Conservation (phyloP, 2,797 vertebrate genomes). For the Sitta carolinensis region DNA sequence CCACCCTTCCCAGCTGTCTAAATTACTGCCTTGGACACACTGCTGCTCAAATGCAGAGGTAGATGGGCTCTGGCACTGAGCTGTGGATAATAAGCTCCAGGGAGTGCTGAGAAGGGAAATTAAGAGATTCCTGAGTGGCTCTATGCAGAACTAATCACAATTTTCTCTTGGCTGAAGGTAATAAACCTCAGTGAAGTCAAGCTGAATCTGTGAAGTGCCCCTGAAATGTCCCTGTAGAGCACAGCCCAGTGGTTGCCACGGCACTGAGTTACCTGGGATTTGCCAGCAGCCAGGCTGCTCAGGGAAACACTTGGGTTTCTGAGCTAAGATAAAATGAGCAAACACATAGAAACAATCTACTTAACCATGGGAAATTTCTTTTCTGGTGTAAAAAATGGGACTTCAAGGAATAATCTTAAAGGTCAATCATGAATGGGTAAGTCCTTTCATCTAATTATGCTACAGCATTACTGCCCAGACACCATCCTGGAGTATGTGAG, state of each 20-base stretch:
- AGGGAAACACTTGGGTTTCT: not conserved
- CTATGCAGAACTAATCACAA: conserved; percentile 7
- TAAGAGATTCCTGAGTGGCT: conserved; percentile 7
- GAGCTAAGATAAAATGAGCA: not conserved
- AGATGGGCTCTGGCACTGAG: conserved; percentile 50
- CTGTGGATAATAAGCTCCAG: conserved; percentile 45
- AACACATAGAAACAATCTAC: not conserved
- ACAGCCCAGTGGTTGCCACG: not conserved
- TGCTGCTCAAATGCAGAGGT: conserved; percentile 3
- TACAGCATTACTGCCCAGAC: not conserved
- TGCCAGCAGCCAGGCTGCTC: not conserved
- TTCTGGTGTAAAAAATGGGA: not conserved
- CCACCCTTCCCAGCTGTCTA: not conserved
- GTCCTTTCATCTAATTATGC: not conserved
- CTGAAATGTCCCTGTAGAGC: not conserved
- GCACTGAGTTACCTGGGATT: not conserved
- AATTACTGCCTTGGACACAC: not conserved
- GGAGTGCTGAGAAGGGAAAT: conserved; percentile 25
- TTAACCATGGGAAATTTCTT: not conserved
- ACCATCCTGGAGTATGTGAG: not conserved
- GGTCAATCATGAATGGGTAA: not conserved
- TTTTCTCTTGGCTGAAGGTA: conserved; percentile 35
- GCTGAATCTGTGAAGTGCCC: not conserved
- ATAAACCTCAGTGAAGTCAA: conserved; percentile 32
- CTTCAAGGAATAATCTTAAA: not conserved